Evolutionary conservation across 2,113 vertebrate species (phyloP), one percentile per base, ranked within the genome.

Genomic region (Poicephalus gulielmi): DNA sequence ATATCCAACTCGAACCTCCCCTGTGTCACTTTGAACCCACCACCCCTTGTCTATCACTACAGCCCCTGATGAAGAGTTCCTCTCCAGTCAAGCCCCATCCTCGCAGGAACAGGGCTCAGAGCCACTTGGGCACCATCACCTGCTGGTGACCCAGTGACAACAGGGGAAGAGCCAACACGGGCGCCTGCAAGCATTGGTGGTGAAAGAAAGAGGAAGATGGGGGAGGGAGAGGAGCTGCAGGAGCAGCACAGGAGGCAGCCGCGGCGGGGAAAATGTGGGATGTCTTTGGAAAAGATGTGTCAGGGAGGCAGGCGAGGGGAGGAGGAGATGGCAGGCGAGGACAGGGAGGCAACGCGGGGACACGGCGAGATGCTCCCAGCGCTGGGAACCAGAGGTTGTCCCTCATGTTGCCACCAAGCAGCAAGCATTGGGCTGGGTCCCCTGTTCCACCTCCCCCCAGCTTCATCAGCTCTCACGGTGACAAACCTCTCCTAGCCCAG

Each of bases 201-300:
- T 68, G 35, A 47, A 79, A 79, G 88, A 93, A 96, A 94, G 94
- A 97, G 94, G 92, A 94, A 96, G 85, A 30, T 84, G 96, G 96
- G 93, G 95, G 96, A 96, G 92, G 94, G 94, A 96, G 24, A 73
- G 75, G 71, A 94, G 77, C 78, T 73, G 82, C 83, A 85, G 74
- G 49, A 92, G 78, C 88, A 91, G 79, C 87, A 71, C 90, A 80
- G 78, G 80, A 39, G 0, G 93, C 88, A 94, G 87, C 90, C 22
- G 0, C 10, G 0, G 74, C 12, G 4, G 86, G 63, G 67, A 78
- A 60, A 95, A 97, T 90, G 57, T 95, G 94, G 96, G 94, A 94
- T 89, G 66, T 44, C 39, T 83, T 90, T 77, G 87, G 86, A 82
- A 91, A 90, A 96, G 92, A 88, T 84, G 83, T 90, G 89, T 96